Conservation (phyloP, 2,797 vertebrate species). For the Sebastiscus tertius region DNA sequence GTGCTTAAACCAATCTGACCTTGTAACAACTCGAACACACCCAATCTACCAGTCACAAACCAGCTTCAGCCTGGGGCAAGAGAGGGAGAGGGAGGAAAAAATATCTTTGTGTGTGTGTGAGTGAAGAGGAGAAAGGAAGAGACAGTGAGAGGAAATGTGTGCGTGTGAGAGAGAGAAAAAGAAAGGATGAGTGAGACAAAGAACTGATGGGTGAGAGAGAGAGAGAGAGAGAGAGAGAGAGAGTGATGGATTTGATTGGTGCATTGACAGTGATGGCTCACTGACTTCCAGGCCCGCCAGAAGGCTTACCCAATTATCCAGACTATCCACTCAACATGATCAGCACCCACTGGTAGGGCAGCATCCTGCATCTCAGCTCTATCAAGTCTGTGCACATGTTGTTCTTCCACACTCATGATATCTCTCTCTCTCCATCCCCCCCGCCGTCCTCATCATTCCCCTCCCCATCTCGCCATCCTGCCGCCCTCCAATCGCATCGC, state of each 20-base stretch:
- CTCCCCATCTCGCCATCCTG: not conserved
- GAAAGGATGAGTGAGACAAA: not conserved
- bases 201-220: not conserved
- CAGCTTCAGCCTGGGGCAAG: not conserved
- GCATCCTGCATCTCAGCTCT: not conserved
- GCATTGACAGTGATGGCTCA: slow-evolving; percentile 37
- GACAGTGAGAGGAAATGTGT: not conserved
- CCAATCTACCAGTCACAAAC: not conserved
- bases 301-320: slow-evolving; percentile 30
- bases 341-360: not conserved
- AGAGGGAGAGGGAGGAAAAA: not conserved
- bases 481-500: slow-evolving; percentile 1
- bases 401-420: not conserved
- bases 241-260: not conserved
- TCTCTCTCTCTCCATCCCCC: not conserved
- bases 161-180: not conserved
- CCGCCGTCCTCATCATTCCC: not conserved
- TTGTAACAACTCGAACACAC: not conserved
- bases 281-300: slow-evolving; percentile 22
- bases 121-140: not conserved
- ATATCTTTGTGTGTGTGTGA: too few relatives aligned
- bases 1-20: not conserved
- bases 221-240: not conserved
- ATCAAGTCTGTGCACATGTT: slow-evolving; percentile 8
- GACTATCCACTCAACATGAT: slow-evolving; percentile 17